Evolutionary conservation across 2,888 invertebrate species (phyloP).

Genomic region (Dromius quadrimaculatus): DNA sequence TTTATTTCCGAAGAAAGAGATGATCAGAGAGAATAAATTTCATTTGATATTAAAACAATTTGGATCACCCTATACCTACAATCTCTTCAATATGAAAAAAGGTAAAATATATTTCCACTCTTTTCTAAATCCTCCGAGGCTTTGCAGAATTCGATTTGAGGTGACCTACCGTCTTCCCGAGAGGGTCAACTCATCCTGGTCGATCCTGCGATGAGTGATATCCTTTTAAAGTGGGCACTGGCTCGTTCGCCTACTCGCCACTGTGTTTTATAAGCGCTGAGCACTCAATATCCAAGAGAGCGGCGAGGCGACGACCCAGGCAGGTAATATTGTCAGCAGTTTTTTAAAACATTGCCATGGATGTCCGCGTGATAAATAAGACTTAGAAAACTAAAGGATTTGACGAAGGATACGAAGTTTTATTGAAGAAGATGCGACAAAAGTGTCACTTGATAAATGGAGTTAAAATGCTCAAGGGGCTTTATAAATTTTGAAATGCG

Average conservation of each 20-base stretch:
- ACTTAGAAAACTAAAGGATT: constrained; percentile 24
- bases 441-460: no score
- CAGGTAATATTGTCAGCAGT: constrained; percentile 40
- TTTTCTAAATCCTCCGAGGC: no score
- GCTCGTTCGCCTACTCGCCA: neutral
- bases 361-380: constrained; percentile 25
- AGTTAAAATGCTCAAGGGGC: no score
- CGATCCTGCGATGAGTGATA: constrained; percentile 40
- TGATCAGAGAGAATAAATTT: no score
- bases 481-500: no score
- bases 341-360: constrained; percentile 21
- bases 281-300: constrained; percentile 47
- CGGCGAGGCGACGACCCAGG: neutral
- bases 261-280: constrained; percentile 49
- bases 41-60: no score
- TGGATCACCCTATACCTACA: no score
- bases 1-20: no score
- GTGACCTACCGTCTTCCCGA: neutral
- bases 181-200: neutral
- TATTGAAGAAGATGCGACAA: no score
- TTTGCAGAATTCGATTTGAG: neutral
- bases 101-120: no score
- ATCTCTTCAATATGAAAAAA: no score
- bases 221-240: constrained; percentile 42
- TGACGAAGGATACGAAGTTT: neutral